These are phyloP conservation scores for Thermophis baileyi DNA, from an alignment of 2,113 vertebrate species.

Conservation along the genomic window DNA sequence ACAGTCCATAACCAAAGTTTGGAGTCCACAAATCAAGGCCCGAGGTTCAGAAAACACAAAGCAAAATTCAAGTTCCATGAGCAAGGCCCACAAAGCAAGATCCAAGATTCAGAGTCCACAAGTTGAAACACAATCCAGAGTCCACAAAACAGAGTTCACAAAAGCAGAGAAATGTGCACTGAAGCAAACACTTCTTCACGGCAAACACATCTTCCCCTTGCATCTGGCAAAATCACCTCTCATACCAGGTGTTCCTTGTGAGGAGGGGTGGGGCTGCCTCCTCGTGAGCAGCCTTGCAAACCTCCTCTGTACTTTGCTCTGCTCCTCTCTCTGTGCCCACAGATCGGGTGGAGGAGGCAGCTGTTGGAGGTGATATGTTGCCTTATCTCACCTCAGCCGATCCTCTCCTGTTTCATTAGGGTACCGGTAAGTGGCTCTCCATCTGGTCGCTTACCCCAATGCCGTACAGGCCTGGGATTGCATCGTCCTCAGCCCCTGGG, in stretches of 20 bases:
- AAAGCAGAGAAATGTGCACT: neutral
- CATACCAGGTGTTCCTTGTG: neutral
- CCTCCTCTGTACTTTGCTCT: neutral
- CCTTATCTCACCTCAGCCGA: accelerated
- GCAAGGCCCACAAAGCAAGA: neutral
- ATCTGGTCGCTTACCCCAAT: neutral
- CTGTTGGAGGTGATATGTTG: neutral
- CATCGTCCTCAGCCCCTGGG: neutral
- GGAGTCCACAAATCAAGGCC: neutral
- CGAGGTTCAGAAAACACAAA: neutral
- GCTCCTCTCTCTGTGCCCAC: neutral
- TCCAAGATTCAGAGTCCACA: neutral
- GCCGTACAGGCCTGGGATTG: too few relatives aligned
- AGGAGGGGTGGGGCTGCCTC: neutral
- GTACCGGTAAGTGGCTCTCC: neutral
- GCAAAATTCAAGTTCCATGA: neutral
- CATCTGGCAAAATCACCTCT: neutral
- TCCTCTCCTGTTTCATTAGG: neutral
- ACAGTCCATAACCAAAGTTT: neutral
- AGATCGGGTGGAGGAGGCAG: neutral
- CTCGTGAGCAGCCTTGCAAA: neutral
- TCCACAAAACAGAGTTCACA: neutral
- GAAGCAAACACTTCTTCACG: neutral
- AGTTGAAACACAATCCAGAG: neutral
- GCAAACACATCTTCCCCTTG: neutral